These are phyloP conservation scores for Lerema accius DNA, from an alignment of 1,140 invertebrate genomes.

Conservation along the genomic window DNA sequence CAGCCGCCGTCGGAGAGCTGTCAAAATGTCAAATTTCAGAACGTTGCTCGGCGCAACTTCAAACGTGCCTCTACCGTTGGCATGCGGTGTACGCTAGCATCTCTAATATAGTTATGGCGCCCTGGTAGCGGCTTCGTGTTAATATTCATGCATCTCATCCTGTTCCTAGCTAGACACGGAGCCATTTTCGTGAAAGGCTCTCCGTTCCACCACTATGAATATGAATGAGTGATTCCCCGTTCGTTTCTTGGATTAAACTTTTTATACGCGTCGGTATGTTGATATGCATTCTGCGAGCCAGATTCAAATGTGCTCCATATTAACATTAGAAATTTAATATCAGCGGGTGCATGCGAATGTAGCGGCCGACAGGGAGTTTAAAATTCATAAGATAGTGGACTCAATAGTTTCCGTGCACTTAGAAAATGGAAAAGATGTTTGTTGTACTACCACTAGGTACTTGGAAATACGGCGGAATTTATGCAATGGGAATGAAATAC, in stretches of 20 bases:
- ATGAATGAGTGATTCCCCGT: slow-evolving; percentile 74
- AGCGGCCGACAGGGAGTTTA: slow-evolving; percentile 26
- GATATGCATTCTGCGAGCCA: slow-evolving; percentile 44
- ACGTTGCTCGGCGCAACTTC: slow-evolving; percentile 73
- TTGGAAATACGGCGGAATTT: slow-evolving; percentile 4
- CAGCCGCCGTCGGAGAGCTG: slow-evolving; percentile 79
- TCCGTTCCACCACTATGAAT: slow-evolving; percentile 72
- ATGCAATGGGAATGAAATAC: background rate
- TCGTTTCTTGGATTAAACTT: slow-evolving; percentile 73
- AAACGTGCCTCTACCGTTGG: slow-evolving; percentile 76
- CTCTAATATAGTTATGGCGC: slow-evolving; percentile 77
- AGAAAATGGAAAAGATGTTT: slow-evolving; percentile 31
- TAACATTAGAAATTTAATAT: slow-evolving; percentile 36
- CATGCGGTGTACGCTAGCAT: slow-evolving; percentile 63
- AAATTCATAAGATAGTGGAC: slow-evolving; percentile 34
- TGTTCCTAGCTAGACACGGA: slow-evolving; percentile 68
- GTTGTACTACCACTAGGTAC: slow-evolving; percentile 2
- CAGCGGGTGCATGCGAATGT: slow-evolving; percentile 21
- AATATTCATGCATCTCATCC: slow-evolving; percentile 78
- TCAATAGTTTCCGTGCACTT: slow-evolving; percentile 33
- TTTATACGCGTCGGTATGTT: slow-evolving; percentile 42
- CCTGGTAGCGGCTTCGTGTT: slow-evolving; percentile 64
- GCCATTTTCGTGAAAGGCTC: slow-evolving; percentile 78
- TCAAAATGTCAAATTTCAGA: slow-evolving; percentile 84
- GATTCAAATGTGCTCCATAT: slow-evolving; percentile 34